Evolutionary conservation across 2,797 vertebrate species (phyloP), one percentile per base, ranked within the genome.

Genomic region (Crossoptilon crossoptilon): DNA sequence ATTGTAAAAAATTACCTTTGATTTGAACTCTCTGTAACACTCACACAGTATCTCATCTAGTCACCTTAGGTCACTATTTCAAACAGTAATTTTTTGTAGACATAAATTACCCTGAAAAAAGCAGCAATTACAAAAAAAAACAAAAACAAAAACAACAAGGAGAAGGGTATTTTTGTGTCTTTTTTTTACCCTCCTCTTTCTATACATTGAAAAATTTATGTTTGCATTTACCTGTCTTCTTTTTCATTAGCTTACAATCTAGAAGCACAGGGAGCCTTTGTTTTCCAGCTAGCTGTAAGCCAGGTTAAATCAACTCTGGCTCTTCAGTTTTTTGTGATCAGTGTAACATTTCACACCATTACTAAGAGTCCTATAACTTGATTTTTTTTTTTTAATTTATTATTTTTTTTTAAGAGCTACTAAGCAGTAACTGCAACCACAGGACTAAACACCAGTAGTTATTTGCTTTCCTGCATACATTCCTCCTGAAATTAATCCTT

Each of bases 51-150:
- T 93, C 96, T 97, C 96, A 92, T 94, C 97, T 97, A 97, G 96
- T 97, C 96, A 96, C 96, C 97, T 97, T 91, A 97, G 95, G 96
- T 97, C 96, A 97, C 96, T 97, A 96, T 97, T 97, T 97, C 96
- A 97, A 97, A 97, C 95, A 97, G 96, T 95, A 97, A 93, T 85
- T 95, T 96, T 96, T 91, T 97, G 92, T 97, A 96, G 96, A 97
- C 96, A 96, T 97, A 97, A 98, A 95, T 98, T 97, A 98, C 97
- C 97, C 97, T 98, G 97, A 98, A 98, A 98, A 97, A 98, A 98
- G 98, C 98, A 98, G 98, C 98, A 98, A 97, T 98, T 97, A 97
- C 94, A 97, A 96, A 98, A 53, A 29, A 53, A 49, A 26, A 51
- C 27, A 15, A 29, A 51, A 29, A 29, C 9, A 51, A 27, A 53